These are phyloP conservation scores for Tokudaia muenninki DNA, from an alignment of 2,797 vertebrate species.

Conservation along the genomic window DNA sequence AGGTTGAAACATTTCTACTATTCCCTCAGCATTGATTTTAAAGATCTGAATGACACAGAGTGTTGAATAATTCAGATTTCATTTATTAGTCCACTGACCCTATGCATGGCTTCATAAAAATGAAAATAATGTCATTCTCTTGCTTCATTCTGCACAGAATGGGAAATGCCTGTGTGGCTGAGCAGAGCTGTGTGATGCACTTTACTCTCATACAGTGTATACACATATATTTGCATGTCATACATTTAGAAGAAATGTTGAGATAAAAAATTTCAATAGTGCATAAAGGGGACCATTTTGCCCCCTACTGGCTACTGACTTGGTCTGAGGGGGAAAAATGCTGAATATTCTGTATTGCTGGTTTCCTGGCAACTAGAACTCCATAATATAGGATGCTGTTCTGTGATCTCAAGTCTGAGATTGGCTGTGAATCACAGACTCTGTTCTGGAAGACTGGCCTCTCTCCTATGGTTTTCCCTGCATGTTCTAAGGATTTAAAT, in stretches of 20 bases:
- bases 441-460: not conserved
- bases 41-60: conserved; percentile 75
- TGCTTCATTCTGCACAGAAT: conserved; percentile 67
- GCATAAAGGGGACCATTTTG: conserved; percentile 73
- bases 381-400: conserved; percentile 14
- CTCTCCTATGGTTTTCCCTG: not conserved
- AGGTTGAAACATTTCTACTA: conserved; percentile 70
- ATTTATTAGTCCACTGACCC: conserved; percentile 87
- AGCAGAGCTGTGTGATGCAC: not conserved
- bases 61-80: conserved; percentile 87
- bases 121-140: conserved; percentile 79
- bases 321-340: conserved; percentile 45
- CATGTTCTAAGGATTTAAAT: conserved; percentile 29
- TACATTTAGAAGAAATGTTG: conserved; percentile 75
- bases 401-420: not conserved
- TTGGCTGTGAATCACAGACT: not conserved
- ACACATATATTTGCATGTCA: conserved; percentile 60
- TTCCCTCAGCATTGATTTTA: conserved; percentile 83
- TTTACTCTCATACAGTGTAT: not conserved
- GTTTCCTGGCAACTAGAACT: conserved; percentile 75
- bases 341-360: conserved; percentile 64
- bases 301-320: conserved; percentile 67
- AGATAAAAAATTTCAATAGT: conserved; percentile 71
- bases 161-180: conserved; percentile 31
- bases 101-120: conserved; percentile 85